Percentiles rank a stretch among this genome's conserved stretches.
Conservation (phyloP, 2,113 vertebrate genomes). For the Cyanoramphus novaezelandiae region DNA sequence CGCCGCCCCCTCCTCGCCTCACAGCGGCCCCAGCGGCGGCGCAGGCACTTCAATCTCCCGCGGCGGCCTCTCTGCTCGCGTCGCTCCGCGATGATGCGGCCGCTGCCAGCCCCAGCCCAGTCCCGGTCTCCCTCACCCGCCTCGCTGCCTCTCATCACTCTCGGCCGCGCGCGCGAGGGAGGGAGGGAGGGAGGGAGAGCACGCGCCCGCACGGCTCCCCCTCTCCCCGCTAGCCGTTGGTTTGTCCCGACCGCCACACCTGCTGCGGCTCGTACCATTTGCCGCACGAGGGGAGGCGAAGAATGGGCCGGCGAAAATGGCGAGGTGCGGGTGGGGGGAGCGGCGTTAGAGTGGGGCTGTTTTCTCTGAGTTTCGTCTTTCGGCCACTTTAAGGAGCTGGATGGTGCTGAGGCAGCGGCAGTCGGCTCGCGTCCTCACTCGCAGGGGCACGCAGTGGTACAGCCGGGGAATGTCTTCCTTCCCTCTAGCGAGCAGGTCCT, state of each 20-base stretch:
- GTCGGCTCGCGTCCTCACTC: neutral
- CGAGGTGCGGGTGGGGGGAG: too few species aligned
- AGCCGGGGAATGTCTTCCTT: neutral
- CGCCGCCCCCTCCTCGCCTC: neutral
- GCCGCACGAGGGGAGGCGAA: neutral
- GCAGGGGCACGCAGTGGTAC: neutral
- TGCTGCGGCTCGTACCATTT: conserved; percentile 39
- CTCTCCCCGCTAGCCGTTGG: neutral
- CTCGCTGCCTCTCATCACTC: conserved; percentile 17
- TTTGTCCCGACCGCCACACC: conserved; percentile 27
- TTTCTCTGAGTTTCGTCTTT: too few species aligned
- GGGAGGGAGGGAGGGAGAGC: neutral
- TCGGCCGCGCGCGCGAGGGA: neutral
- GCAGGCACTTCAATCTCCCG: conserved; percentile 42
- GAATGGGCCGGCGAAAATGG: fast-evolving
- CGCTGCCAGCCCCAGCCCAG: neutral
- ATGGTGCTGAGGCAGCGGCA: neutral
- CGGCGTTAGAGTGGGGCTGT: fast-evolving
- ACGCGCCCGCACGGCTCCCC: neutral
- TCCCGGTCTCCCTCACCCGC: neutral
- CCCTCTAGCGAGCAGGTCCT: neutral
- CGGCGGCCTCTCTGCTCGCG: neutral
- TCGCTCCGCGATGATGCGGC: conserved; percentile 20
- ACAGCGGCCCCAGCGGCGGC: neutral
- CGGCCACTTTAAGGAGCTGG: neutral